phyloP scores from a whole-genome alignment of 2,797 vertebrate species.

The Chloroceryle inda region DNA sequence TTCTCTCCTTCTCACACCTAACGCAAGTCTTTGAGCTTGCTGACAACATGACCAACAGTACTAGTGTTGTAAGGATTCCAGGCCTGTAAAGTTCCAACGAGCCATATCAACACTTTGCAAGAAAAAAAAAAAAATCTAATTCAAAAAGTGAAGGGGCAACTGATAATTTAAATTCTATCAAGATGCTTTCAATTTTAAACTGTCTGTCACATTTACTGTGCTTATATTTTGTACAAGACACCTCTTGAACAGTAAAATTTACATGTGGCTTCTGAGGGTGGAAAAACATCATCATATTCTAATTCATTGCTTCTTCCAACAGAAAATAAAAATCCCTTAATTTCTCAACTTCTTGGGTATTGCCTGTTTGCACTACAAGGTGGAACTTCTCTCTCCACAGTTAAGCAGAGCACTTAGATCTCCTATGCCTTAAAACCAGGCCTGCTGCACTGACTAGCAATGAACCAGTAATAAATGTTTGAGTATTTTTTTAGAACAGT shows the following conservation, averaged over 20 bases:
- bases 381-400: not conserved
- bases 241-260: not conserved
- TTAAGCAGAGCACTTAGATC: not conserved
- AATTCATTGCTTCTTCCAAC: not conserved
- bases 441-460: not conserved
- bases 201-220: not conserved
- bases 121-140: not conserved
- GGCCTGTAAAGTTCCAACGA: not conserved
- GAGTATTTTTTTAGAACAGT: not conserved
- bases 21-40: not conserved
- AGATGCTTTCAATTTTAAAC: not conserved
- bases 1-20: not conserved
- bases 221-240: not conserved
- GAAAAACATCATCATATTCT: not conserved
- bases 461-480: not conserved
- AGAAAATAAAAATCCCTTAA: fast-evolving
- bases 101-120: not conserved
- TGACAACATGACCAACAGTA: not conserved
- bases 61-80: not conserved
- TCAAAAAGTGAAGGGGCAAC: not conserved
- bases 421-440: not conserved
- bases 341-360: not conserved
- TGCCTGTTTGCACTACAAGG: not conserved
- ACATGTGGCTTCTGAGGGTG: not conserved
- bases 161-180: not conserved